phyloP scores from a whole-genome alignment of 2,797 vertebrate genomes.

The Pempheris klunzingeri region DNA sequence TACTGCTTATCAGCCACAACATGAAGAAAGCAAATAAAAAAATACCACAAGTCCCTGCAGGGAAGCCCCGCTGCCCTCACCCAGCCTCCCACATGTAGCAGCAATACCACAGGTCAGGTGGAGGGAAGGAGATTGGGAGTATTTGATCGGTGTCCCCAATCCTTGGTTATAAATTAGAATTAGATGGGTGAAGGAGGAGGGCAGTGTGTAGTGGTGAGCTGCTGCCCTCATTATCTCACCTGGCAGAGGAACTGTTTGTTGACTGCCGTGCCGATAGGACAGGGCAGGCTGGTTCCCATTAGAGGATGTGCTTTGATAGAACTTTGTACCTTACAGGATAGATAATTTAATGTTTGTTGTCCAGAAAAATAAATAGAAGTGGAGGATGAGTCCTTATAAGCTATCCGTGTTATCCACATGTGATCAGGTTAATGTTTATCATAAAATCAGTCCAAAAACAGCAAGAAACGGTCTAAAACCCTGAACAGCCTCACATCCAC shows the following conservation, averaged over 20 bases:
- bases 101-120: neutral
- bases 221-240: conserved; percentile 53
- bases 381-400: neutral
- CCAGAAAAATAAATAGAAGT: neutral
- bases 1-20: conserved; percentile 46
- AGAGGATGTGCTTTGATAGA: conserved; percentile 20
- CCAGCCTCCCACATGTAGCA: conserved; percentile 16
- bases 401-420: too few species aligned
- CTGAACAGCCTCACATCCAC: neutral
- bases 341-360: conserved; percentile 26
- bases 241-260: conserved; percentile 48
- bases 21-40: conserved; percentile 55
- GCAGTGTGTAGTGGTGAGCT: conserved; percentile 29
- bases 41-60: conserved; percentile 38
- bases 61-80: conserved; percentile 9
- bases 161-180: conserved; percentile 29
- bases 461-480: too few species aligned
- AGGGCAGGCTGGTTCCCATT: conserved; percentile 25
- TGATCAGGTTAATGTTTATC: neutral
- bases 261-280: conserved; percentile 46
- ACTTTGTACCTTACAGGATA: conserved; percentile 30
- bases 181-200: conserved; percentile 25
- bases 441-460: neutral
- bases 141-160: conserved; percentile 52
- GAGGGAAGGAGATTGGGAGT: conserved; percentile 26